These are phyloP conservation scores for Agapornis canus DNA, from an alignment of 2,797 vertebrate genomes.

Conservation along the genomic window DNA sequence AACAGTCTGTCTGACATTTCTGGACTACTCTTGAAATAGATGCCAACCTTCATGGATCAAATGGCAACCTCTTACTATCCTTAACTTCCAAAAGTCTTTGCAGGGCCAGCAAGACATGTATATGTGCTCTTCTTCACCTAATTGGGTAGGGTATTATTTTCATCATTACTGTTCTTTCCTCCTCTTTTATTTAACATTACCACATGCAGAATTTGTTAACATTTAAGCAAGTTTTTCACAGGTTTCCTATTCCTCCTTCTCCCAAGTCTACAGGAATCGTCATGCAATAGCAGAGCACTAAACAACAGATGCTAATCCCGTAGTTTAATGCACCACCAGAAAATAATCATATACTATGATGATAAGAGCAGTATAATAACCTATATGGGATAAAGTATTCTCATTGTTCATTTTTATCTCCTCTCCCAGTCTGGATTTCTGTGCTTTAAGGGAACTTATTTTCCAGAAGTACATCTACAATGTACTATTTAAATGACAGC, in stretches of 20 bases:
- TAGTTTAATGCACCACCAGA: background rate
- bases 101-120: background rate
- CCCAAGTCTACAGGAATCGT: background rate
- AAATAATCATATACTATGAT: background rate
- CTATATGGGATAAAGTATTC: background rate
- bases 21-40: background rate
- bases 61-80: background rate
- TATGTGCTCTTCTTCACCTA: background rate
- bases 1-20: background rate
- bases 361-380: background rate
- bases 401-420: background rate
- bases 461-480: background rate
- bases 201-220: background rate
- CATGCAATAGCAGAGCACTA: background rate
- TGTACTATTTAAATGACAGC: background rate
- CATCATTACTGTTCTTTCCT: background rate
- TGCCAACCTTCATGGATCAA: background rate
- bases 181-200: background rate
- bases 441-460: background rate
- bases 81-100: background rate
- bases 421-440: background rate
- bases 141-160: background rate
- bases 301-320: background rate
- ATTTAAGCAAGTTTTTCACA: background rate
- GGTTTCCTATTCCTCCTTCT: background rate